Evolutionary conservation across 2,113 vertebrate species (phyloP).

Genomic region (Galbula dea): DNA sequence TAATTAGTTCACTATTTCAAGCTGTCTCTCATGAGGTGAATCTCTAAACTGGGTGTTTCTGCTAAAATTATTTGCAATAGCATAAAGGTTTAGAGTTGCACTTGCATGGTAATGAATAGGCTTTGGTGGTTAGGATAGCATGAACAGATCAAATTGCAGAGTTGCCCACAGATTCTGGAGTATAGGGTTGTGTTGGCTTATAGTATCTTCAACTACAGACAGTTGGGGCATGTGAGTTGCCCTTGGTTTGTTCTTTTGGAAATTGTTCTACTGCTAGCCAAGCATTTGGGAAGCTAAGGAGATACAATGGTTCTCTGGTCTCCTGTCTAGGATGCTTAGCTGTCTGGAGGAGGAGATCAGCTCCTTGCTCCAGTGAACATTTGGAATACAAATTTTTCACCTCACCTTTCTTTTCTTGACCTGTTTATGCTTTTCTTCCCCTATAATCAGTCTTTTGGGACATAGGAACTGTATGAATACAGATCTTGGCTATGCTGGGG

Average conservation of each 20-base stretch:
- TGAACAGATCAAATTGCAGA: background rate
- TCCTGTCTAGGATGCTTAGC: background rate
- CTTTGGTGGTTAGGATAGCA: background rate
- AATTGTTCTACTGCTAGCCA: background rate
- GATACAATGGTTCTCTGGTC: background rate
- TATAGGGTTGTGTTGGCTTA: background rate
- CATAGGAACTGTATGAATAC: background rate
- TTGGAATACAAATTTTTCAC: background rate
- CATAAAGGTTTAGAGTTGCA: background rate
- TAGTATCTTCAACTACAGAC: background rate
- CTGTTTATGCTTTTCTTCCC: background rate
- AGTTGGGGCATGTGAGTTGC: background rate
- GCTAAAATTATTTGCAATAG: background rate
- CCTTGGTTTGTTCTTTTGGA: background rate
- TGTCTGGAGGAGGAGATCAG: background rate
- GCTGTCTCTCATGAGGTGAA: background rate
- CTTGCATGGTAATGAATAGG: background rate
- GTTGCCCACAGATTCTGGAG: background rate
- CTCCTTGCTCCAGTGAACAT: background rate
- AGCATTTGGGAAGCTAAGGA: background rate
- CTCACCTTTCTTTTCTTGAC: background rate
- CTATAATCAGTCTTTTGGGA: background rate
- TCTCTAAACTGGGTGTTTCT: background rate
- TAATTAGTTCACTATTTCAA: background rate
- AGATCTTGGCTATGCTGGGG: background rate